Evolutionary conservation across 2,888 invertebrate species (phyloP).

Genomic region (Tanypteryx hageni): DNA sequence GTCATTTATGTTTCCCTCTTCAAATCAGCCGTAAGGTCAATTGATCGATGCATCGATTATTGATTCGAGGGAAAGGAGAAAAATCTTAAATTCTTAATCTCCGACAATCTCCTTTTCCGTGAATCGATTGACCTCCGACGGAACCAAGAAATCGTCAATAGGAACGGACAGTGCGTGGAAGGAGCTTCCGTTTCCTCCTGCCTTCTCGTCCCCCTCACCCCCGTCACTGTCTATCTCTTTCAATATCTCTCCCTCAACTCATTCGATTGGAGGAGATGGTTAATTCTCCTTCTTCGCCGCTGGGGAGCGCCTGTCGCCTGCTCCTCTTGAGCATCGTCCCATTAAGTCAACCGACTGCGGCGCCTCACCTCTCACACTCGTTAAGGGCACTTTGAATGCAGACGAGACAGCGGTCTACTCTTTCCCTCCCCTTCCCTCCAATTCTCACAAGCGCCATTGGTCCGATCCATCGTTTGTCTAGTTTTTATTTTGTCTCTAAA

Average conservation of each 20-base stretch:
- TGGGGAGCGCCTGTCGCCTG: not conserved
- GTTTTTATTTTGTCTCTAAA: too few species aligned
- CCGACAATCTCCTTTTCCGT: too few species aligned
- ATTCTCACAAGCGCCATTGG: too few species aligned
- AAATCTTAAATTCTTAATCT: too few species aligned
- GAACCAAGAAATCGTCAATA: too few species aligned
- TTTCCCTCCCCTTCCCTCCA: not conserved
- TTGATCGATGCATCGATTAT: too few species aligned
- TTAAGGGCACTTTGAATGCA: constrained; percentile 25
- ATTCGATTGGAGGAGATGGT: not conserved
- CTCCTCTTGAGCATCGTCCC: not conserved
- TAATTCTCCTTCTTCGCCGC: not conserved
- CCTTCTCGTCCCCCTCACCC: not conserved
- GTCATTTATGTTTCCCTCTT: too few species aligned
- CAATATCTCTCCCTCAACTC: not conserved
- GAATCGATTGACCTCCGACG: too few species aligned
- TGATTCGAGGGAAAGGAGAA: too few species aligned
- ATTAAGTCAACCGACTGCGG: constrained; percentile 21
- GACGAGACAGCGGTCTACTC: not conserved
- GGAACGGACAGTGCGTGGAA: not conserved
- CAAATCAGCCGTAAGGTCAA: too few species aligned
- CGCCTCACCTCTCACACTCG: constrained; percentile 28
- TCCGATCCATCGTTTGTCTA: too few species aligned
- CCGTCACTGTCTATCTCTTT: not conserved
- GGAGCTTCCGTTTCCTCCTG: not conserved